A percentile compares a stretch with the other conserved stretches of the same genome.
Conservation (phyloP, 2,113 vertebrate species). For the Oryzias javanicus region DNA sequence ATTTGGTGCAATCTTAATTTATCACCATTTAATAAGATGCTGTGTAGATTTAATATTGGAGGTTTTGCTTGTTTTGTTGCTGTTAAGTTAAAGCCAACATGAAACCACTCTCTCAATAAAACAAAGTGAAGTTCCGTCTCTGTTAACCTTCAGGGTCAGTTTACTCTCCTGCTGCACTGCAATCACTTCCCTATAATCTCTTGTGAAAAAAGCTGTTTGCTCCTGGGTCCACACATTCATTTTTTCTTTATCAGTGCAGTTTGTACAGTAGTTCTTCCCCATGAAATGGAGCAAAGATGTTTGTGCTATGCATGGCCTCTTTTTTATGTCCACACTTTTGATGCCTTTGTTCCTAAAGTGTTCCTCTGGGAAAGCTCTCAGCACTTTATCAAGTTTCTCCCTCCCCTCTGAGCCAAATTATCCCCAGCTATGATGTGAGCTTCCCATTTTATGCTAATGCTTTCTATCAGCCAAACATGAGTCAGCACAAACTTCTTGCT, state of each 20-base stretch:
- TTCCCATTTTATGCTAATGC: conserved; percentile 62
- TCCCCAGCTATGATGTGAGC: conserved; percentile 45
- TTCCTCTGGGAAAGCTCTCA: conserved; percentile 43
- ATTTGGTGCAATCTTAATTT: conserved; percentile 22
- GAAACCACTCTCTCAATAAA: conserved; percentile 15
- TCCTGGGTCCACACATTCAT: conserved; percentile 8
- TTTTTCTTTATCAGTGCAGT: no score
- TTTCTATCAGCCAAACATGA: conserved; percentile 37
- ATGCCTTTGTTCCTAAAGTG: conserved; percentile 32
- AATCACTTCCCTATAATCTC: conserved; percentile 40
- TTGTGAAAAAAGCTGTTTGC: conserved; percentile 39
- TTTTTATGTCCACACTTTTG: no score
- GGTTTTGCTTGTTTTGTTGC: neutral
- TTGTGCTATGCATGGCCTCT: conserved; percentile 22
- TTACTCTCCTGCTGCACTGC: conserved; percentile 13
- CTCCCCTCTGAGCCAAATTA: conserved; percentile 43
- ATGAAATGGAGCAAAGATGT: conserved; percentile 27
- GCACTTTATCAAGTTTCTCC: conserved; percentile 49
- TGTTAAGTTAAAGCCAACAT: conserved; percentile 1
- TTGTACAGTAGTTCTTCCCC: conserved; percentile 6
- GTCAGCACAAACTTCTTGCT: conserved; percentile 60
- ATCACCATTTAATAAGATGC: conserved; percentile 9
- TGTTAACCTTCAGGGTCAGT: conserved; percentile 30
- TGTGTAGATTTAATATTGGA: conserved; percentile 33
- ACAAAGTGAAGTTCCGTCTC: conserved; percentile 8